phyloP scores from a whole-genome alignment of 2,888 invertebrate species.

The Sinohyriopsis cumingii region DNA sequence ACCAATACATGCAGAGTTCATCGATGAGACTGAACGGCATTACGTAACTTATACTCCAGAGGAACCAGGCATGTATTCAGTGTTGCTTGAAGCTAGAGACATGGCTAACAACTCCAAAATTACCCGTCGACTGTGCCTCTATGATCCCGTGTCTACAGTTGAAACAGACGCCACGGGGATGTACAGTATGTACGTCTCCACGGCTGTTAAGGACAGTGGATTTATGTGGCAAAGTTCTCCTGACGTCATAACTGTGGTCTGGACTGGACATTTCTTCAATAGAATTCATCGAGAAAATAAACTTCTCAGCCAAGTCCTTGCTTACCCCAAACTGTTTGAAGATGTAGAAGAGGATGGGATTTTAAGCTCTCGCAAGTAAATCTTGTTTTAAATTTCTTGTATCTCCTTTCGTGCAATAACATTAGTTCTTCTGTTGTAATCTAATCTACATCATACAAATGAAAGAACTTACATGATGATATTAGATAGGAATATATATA shows the following conservation, averaged over 20 bases:
- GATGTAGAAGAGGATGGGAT: too few relatives aligned
- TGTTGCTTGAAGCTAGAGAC: slow-evolving; percentile 34
- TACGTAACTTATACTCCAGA: slow-evolving; percentile 16
- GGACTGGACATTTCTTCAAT: slow-evolving; percentile 33
- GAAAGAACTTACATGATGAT: too few relatives aligned
- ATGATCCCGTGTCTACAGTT: slow-evolving; percentile 25
- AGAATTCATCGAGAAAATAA: slow-evolving; percentile 19
- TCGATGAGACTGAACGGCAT: too few relatives aligned
- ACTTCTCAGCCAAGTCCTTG: slow-evolving; percentile 19
- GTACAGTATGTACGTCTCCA: slow-evolving; percentile 7
- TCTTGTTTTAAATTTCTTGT: too few relatives aligned
- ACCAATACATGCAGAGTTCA: too few relatives aligned
- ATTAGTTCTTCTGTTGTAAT: too few relatives aligned
- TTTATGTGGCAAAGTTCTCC: slow-evolving; percentile 20
- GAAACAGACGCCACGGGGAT: slow-evolving; percentile 2
- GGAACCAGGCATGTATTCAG: slow-evolving; percentile 31
- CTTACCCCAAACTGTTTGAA: background rate
- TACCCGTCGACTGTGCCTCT: slow-evolving; percentile 30
- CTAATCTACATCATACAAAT: too few relatives aligned
- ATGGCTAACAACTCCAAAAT: slow-evolving; percentile 38
- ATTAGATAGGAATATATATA: too few relatives aligned
- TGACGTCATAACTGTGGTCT: slow-evolving; percentile 12
- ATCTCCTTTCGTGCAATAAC: too few relatives aligned
- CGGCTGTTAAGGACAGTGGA: slow-evolving; percentile 18
- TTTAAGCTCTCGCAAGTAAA: too few relatives aligned